Evolutionary conservation across 2,888 invertebrate genomes (phyloP).

Genomic region (Mantis religiosa): DNA sequence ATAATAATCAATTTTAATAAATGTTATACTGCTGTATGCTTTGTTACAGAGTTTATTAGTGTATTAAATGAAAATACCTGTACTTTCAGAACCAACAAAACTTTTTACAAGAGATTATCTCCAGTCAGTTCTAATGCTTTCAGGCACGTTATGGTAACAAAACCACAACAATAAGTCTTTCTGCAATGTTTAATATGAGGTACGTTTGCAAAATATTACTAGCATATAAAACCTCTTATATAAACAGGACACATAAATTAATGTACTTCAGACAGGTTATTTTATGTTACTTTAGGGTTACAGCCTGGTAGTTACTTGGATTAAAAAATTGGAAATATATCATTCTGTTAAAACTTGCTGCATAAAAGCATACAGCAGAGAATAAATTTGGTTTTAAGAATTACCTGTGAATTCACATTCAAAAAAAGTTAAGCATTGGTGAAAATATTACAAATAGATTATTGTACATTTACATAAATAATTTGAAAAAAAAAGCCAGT

Average conservation of each 20-base stretch:
- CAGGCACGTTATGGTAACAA: neutral
- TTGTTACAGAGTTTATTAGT: slow-evolving; percentile 4
- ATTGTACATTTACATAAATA: neutral
- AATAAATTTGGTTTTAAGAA: neutral
- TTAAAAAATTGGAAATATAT: neutral
- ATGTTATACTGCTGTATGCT: slow-evolving; percentile 37
- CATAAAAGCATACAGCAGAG: neutral
- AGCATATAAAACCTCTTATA: neutral
- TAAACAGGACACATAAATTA: neutral
- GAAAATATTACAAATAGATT: neutral
- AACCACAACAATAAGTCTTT: neutral
- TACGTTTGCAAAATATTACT: neutral
- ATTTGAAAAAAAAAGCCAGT: neutral
- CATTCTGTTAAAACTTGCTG: neutral
- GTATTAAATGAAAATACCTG: neutral
- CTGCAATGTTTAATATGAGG: neutral
- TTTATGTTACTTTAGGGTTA: neutral
- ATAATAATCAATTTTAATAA: slow-evolving; percentile 25
- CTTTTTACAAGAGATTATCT: neutral
- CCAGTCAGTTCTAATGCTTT: neutral
- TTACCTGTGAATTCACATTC: neutral
- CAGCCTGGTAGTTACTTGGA: neutral
- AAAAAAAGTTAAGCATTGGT: neutral
- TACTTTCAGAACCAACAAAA: neutral
- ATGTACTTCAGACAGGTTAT: neutral